Evolutionary conservation across 2,888 invertebrate species (phyloP).

Genomic region (Phyto melanocephala): DNA sequence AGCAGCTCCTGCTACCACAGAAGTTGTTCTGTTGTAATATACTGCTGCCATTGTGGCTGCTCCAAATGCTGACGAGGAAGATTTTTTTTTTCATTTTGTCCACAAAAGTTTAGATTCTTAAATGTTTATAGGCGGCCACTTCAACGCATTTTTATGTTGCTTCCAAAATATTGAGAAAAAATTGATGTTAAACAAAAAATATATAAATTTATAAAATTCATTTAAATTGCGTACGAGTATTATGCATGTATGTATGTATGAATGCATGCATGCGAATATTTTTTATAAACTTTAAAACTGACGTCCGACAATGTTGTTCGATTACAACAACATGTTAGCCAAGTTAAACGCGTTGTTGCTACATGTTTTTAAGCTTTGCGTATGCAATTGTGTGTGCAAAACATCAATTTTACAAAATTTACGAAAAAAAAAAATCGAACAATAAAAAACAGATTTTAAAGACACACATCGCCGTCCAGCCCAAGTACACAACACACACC

Average conservation of each 20-base stretch:
- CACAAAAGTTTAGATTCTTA: constrained; percentile 6
- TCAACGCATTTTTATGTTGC: constrained; percentile 54
- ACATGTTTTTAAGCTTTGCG: constrained; percentile 51
- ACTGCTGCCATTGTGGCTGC: background rate
- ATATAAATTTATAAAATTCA: constrained; percentile 16
- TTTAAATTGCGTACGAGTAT: constrained; percentile 62
- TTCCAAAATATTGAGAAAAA: constrained; percentile 7
- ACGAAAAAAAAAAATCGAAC: background rate
- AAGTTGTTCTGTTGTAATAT: constrained; percentile 1
- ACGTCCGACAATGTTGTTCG: constrained; percentile 62
- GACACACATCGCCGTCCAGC: background rate
- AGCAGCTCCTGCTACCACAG: constrained; percentile 48
- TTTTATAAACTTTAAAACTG: constrained; percentile 37
- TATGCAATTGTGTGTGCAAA: constrained; percentile 56
- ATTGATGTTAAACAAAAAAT: background rate
- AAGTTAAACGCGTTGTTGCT: constrained; percentile 61
- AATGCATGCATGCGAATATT: constrained; percentile 14
- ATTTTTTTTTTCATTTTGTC: constrained; percentile 11
- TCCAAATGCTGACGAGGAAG: constrained; percentile 54
- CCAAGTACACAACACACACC: constrained; percentile 36
- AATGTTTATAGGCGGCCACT: constrained; percentile 55
- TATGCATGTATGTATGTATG: background rate
- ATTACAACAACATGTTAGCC: constrained; percentile 63
- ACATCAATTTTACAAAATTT: constrained; percentile 26
- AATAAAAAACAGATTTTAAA: background rate